phyloP scores from a whole-genome alignment of 2,113 vertebrate species.

The Poeciliopsis prolifica region DNA sequence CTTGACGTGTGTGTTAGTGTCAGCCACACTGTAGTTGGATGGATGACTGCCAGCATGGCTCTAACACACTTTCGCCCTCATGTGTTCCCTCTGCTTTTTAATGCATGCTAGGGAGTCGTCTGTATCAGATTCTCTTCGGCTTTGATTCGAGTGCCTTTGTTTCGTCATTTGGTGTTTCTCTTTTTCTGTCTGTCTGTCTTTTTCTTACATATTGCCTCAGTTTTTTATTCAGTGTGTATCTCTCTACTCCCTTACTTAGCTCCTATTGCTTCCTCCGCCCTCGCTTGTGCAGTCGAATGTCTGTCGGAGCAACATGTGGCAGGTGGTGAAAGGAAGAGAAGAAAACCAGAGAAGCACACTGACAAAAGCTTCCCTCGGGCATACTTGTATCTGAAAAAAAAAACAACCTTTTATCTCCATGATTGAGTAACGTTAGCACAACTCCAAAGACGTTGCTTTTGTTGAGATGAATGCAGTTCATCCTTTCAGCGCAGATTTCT shows the following conservation, averaged over 20 bases:
- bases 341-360: constrained; percentile 20
- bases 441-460: constrained; percentile 56
- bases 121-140: constrained; percentile 15
- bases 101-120: constrained; percentile 37
- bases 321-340: constrained; percentile 49
- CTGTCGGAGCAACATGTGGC: constrained; percentile 73
- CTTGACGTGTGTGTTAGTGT: constrained; percentile 65
- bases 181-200: neutral
- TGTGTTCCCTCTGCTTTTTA: constrained; percentile 23
- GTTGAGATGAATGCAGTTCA: constrained; percentile 63
- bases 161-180: neutral
- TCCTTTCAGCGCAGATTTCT: constrained; percentile 36
- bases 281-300: constrained; percentile 46
- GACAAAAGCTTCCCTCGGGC: constrained; percentile 57
- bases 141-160: constrained; percentile 16
- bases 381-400: constrained; percentile 47
- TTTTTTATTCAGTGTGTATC: constrained; percentile 9
- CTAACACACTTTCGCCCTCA: constrained; percentile 31
- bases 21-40: constrained; percentile 65
- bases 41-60: constrained; percentile 62
- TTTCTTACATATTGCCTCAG: constrained; percentile 11
- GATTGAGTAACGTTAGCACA: constrained; percentile 73
- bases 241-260: constrained; percentile 13
- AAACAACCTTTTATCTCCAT: constrained; percentile 65
- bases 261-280: constrained; percentile 20